A percentile compares a stretch with the other conserved stretches of the same genome.
Conservation (phyloP, 2,113 vertebrate genomes). For the Xiphophorus couchianus region DNA sequence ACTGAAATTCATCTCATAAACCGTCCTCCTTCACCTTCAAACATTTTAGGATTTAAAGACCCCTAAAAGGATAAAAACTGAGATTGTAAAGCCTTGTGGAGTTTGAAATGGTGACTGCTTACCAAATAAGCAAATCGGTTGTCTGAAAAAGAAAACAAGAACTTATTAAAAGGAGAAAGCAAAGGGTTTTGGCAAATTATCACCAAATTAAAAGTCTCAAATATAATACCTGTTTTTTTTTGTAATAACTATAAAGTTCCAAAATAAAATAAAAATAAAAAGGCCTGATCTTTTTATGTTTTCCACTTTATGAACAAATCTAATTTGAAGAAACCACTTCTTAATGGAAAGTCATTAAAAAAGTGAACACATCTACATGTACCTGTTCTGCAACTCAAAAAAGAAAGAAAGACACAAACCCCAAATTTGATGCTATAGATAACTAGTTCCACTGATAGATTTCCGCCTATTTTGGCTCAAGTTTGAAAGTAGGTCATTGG, state of each 20-base stretch:
- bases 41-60: constrained; percentile 3
- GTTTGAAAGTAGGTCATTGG: not conserved
- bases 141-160: not conserved
- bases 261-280: not conserved
- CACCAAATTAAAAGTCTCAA: not conserved
- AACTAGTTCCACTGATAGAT: not conserved
- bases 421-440: not conserved
- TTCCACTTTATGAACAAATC: no score
- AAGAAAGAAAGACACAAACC: no score
- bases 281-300: no score
- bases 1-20: constrained; percentile 15
- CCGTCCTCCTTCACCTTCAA: not conserved
- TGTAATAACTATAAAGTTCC: not conserved
- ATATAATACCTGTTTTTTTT: not conserved
- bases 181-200: not conserved
- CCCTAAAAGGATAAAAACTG: not conserved
- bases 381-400: no score
- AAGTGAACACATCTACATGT: no score
- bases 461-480: not conserved
- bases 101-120: not conserved
- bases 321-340: no score
- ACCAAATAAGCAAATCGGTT: not conserved
- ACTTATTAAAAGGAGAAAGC: not conserved
- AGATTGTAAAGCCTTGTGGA: not conserved
- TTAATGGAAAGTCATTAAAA: no score